These are phyloP conservation scores for Periophthalmodon schlosseri DNA, from an alignment of 2,113 vertebrate genomes.

Conservation along the genomic window DNA sequence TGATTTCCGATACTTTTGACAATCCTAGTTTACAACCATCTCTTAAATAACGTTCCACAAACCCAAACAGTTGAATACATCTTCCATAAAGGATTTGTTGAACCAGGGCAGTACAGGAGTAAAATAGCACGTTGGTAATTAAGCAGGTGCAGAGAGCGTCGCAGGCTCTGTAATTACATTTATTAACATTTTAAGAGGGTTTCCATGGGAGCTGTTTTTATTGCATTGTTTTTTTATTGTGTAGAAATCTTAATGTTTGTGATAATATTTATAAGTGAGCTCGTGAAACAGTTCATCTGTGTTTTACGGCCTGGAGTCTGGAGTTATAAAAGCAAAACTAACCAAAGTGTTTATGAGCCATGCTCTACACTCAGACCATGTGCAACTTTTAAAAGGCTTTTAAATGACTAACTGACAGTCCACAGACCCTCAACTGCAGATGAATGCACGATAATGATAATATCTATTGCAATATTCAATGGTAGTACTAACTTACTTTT, in stretches of 20 bases:
- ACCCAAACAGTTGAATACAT: not conserved
- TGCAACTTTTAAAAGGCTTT: slow-evolving; percentile 35
- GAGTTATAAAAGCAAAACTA: slow-evolving; percentile 35
- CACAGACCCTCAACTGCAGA: no score
- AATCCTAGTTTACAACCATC: no score
- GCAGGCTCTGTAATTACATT: slow-evolving; percentile 1
- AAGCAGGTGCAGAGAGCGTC: not conserved
- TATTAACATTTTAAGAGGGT: slow-evolving; percentile 1
- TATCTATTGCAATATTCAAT: no score
- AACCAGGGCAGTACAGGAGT: not conserved
- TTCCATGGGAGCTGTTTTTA: not conserved
- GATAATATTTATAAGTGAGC: slow-evolving; percentile 48
- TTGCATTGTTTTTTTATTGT: slow-evolving; percentile 7
- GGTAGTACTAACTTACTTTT: no score
- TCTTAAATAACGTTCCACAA: no score
- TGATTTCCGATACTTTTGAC: no score
- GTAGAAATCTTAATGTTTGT: slow-evolving; percentile 28
- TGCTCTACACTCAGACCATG: slow-evolving; percentile 25
- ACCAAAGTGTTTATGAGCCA: slow-evolving; percentile 44
- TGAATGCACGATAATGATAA: no score
- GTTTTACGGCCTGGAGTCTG: slow-evolving; percentile 38
- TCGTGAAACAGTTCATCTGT: slow-evolving; percentile 43
- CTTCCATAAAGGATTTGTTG: not conserved
- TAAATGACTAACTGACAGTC: not conserved
- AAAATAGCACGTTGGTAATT: not conserved